A percentile compares a stretch with the other conserved stretches of the same genome.
These are phyloP conservation scores for Sebastes glaucus DNA, from an alignment of 2,797 vertebrate genomes.

Conservation along the genomic window DNA sequence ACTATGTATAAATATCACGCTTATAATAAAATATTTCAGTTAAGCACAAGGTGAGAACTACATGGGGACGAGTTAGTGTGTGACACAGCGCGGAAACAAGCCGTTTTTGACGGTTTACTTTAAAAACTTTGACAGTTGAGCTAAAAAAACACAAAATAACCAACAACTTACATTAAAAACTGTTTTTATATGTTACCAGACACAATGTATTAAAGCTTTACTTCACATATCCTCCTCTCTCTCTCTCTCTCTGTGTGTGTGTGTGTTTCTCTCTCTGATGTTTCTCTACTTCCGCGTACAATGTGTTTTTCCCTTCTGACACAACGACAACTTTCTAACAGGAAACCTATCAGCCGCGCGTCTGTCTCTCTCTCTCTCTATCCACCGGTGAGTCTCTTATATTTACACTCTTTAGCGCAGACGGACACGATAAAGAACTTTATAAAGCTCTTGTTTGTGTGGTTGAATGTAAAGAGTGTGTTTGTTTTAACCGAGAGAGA, in stretches of 20 bases:
- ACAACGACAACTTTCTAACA: conserved; percentile 80
- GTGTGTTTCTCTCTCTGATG: conserved; percentile 21
- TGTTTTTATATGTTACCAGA: too few species aligned
- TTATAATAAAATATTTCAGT: background rate
- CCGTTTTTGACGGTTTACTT: background rate
- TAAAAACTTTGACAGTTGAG: background rate
- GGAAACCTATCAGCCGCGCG: conserved; percentile 68
- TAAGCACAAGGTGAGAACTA: background rate
- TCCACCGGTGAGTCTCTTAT: conserved; percentile 60
- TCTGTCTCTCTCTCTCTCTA: conserved; percentile 38
- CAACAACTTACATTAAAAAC: background rate
- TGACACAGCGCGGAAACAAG: conserved; percentile 80
- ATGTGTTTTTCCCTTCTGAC: conserved; percentile 66
- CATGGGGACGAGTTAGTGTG: conserved; percentile 74
- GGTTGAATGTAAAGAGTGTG: background rate
- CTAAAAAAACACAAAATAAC: background rate
- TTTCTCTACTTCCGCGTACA: conserved; percentile 82
- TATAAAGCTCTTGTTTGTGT: background rate
- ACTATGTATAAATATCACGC: background rate
- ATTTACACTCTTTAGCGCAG: background rate
- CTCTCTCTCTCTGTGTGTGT: background rate
- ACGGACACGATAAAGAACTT: background rate
- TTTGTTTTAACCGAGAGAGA: conserved; percentile 44
- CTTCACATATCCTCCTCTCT: background rate
- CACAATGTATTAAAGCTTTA: too few species aligned